Base-by-base conservation (phyloP, 2,113 vertebrate genomes). In the Oenanthe oenanthe region DNA sequence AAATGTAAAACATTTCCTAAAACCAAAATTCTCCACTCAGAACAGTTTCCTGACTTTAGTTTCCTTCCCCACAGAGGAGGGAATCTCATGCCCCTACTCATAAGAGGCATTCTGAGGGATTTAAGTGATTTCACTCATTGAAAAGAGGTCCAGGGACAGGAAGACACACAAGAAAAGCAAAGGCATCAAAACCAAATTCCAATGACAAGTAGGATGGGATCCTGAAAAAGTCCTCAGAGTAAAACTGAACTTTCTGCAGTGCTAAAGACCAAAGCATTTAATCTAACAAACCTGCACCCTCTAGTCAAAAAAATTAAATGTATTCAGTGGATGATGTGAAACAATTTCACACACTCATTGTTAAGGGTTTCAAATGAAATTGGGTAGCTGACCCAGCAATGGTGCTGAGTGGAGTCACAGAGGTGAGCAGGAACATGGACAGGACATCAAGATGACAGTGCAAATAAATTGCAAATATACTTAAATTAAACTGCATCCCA, bases 381-480 rank as follows among this genome's bases (percentile, higher is more conserved):
- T 50, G 63, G 63, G 72, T 29, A 61, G 43, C 17, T 4, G 24
- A 73, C 10, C 47, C 65, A 67, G 65, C 50, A 42, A 8, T 5
- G 16, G 42, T 20, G 57, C 60, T 45, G 66, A 93, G 40, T 9
- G 45, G 51, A 85, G 63, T 70, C 58, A 29, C 18, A 25, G 13
- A 79, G 63, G 65, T 51, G 83, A 85, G 72, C 25, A 82, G 58
- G 48, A 86, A 60, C 1, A 11, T 31, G 40, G n/a, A 51, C 34
- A 72, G 79, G 70, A 43, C 71, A 85, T 19, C 25, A 18, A 40
- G 51, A 76, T 62, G 81, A 82, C 70, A 68, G 32, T 66, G n/a
- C 34, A 57, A 91, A 38, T 57, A 88, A 92, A 93, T 60, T 70
- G 83, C 45, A 93, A 94, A 88, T 84, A 63, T 9, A 32, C 78